phyloP scores from a whole-genome alignment of 2,113 vertebrate genomes.

The Ptyas mucosa region DNA sequence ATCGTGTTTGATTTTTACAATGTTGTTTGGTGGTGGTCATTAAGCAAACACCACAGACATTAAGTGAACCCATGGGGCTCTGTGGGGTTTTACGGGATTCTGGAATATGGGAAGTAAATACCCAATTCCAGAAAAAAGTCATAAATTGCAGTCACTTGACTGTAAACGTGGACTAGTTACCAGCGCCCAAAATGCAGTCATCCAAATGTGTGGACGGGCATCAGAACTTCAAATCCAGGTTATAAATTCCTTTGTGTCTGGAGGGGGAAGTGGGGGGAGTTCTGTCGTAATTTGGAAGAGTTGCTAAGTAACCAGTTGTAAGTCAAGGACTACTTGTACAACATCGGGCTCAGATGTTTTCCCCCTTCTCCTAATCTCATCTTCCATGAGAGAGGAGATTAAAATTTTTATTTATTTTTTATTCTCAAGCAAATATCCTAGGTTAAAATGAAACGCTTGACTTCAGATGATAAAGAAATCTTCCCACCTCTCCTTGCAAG shows the following conservation, averaged over 20 bases:
- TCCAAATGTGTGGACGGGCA: background rate
- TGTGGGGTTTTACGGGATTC: background rate
- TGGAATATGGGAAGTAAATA: background rate
- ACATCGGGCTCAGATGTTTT: background rate
- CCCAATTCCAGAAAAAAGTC: background rate
- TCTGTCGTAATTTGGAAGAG: background rate
- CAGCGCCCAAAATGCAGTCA: background rate
- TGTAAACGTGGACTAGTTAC: background rate
- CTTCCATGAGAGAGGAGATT: background rate
- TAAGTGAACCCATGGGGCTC: background rate
- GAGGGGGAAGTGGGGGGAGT: rapidly evolving
- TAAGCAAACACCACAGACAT: background rate
- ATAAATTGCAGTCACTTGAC: background rate
- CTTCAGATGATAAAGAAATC: background rate
- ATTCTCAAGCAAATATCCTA: background rate
- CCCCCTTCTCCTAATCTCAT: too few species aligned
- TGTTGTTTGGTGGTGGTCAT: background rate
- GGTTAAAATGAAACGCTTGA: background rate
- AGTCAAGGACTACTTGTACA: background rate
- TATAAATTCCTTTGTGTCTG: too few species aligned
- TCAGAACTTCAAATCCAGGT: background rate
- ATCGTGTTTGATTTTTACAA: background rate
- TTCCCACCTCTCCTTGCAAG: background rate
- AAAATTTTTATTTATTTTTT: background rate
- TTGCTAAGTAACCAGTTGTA: background rate